Conservation (phyloP, 2,113 vertebrate species). For the Bagarius yarrelli region DNA sequence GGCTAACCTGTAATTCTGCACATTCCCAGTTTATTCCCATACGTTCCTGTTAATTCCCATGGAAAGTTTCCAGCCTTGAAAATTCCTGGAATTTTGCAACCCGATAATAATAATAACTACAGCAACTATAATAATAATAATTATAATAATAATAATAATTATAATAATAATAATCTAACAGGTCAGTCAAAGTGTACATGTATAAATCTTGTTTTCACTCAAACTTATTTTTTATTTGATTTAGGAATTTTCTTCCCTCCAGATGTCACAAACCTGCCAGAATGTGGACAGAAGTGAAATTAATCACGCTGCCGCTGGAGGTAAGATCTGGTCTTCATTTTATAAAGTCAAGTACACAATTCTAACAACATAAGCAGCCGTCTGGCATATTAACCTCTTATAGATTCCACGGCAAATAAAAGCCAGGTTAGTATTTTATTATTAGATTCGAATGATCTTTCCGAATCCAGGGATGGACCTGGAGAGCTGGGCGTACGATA, state of each 20-base stretch:
- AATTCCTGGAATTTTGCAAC: no score
- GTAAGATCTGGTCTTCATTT: slow-evolving; percentile 6
- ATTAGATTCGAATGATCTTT: not conserved
- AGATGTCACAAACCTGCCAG: slow-evolving; percentile 19
- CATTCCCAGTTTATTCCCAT: no score
- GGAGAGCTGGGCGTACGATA: slow-evolving; percentile 95
- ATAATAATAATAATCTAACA: no score
- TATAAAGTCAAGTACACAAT: not conserved
- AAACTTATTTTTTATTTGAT: not conserved
- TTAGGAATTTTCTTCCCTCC: slow-evolving; percentile 25
- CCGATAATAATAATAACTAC: no score
- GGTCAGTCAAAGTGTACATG: no score
- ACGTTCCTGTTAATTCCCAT: no score
- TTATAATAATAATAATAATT: no score
- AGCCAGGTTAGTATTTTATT: not conserved
- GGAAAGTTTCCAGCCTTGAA: no score
- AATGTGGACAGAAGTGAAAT: slow-evolving; percentile 14
- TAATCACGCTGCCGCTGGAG: not conserved
- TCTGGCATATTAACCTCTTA: not conserved
- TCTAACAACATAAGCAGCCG: not conserved
- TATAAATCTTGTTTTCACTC: not conserved
- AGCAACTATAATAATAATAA: no score
- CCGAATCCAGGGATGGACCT: slow-evolving; percentile 52
- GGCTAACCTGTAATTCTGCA: no score
- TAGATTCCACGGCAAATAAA: no score